Evolutionary conservation across 2,113 vertebrate species (phyloP), one percentile per base, ranked within the genome.

Genomic region (Notiomystis cincta): DNA sequence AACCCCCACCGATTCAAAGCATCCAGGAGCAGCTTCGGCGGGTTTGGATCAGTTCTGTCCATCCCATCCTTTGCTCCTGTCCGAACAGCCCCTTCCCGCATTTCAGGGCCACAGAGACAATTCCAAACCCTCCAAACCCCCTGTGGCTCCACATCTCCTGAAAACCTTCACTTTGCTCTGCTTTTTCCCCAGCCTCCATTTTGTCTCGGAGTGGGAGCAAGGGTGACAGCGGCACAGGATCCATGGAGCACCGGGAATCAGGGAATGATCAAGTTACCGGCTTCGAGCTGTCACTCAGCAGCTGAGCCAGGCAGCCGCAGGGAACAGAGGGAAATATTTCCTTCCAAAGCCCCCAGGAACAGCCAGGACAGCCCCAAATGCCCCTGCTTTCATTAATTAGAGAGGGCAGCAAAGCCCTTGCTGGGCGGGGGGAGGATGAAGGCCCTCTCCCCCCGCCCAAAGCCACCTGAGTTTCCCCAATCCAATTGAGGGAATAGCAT

Each of bases 401-500:
- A 2, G 7, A 61, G 15, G 3, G 45, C 35, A 58, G 62, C 69
- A 86, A 48, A 80, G 75, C 28, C 13, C 54, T 20, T 22, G 47
- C 48, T 53, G 0, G 0, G 2, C 28, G 3, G 9, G 27, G 15
- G 35, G 8, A 42, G 57, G 38, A 40, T 42, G 24, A 15, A 51
- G 60, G 30, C 15, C 30, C 27, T 71, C 35, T 77, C 7, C 33
- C 20, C 18, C 4, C 0, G 3, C 62, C 45, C 76, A 51, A 45
- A 69, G 58, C 65, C 66, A 57, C 38, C n/a, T 9, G 0, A 45
- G 54, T 24, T 33, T 50, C 45, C 67, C 33, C 82, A 91, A 77
- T 93, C 95, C 95, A 79, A 90, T 93, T 87, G 42, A 56, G 47
- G n/a, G 54, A 90, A 96, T 17, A 17, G 89, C 48, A 92, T 95